phyloP scores from a whole-genome alignment of 1,140 invertebrate species.

The Achroia grisella region DNA sequence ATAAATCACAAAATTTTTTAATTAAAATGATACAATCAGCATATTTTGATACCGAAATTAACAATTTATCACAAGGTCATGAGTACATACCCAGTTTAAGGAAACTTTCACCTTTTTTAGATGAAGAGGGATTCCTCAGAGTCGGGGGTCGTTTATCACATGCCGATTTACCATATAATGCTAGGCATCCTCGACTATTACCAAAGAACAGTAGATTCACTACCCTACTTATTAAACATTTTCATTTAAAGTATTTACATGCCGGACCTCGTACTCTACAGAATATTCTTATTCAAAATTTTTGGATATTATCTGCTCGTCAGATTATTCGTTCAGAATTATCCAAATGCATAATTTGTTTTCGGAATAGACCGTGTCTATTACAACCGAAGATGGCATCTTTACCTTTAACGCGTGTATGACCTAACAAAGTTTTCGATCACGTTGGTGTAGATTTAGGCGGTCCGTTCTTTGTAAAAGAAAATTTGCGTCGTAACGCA shows the following conservation, averaged over 20 bases:
- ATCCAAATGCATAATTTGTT: background rate
- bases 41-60: conserved; percentile 1
- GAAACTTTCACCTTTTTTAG: conserved; percentile 1
- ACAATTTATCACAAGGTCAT: background rate
- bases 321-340: background rate
- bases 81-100: background rate
- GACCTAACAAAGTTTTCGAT: background rate
- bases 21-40: background rate
- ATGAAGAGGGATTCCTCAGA: background rate
- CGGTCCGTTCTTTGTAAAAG: background rate
- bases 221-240: background rate
- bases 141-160: background rate
- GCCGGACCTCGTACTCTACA: background rate
- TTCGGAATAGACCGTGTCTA: background rate
- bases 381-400: conserved; percentile 2
- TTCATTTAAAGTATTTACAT: background rate
- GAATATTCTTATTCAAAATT: background rate
- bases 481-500: background rate
- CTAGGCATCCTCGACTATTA: background rate
- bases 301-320: background rate
- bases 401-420: background rate
- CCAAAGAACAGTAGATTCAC: background rate
- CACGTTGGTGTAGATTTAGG: background rate
- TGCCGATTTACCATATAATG: background rate
- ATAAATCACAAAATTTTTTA: background rate